These are phyloP conservation scores for Linurgus olivaceus DNA, from an alignment of 2,797 vertebrate species.

Conservation along the genomic window DNA sequence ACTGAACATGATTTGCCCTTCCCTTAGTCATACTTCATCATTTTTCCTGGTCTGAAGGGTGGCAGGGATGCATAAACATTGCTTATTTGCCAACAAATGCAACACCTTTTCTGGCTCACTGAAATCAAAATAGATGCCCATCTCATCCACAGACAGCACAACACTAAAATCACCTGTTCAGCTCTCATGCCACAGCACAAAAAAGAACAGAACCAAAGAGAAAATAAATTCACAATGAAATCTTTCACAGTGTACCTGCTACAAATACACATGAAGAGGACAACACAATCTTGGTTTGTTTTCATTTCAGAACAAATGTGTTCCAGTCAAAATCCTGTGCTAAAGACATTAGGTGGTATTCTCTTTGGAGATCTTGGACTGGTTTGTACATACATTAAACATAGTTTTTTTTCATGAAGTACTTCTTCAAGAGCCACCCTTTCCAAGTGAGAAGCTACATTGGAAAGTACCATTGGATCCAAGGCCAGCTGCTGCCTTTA, in stretches of 20 bases:
- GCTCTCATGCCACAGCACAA: neutral
- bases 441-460: neutral
- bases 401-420: accelerated
- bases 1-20: neutral
- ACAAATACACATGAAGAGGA: neutral
- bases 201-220: neutral
- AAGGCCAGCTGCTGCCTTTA: neutral
- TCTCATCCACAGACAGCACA: neutral
- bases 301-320: neutral
- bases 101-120: neutral
- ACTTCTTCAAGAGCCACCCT: neutral
- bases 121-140: neutral
- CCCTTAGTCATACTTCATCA: neutral
- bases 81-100: neutral
- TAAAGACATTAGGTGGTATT: neutral
- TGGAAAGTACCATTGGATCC: neutral
- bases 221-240: neutral
- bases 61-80: neutral
- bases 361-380: neutral
- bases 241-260: neutral
- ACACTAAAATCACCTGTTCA: neutral
- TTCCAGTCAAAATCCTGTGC: accelerated
- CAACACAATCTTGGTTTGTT: neutral
- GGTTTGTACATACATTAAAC: neutral
- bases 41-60: neutral